Evolutionary conservation across 1,140 invertebrate species (phyloP).

Genomic region (Druon quercuslanigerum): DNA sequence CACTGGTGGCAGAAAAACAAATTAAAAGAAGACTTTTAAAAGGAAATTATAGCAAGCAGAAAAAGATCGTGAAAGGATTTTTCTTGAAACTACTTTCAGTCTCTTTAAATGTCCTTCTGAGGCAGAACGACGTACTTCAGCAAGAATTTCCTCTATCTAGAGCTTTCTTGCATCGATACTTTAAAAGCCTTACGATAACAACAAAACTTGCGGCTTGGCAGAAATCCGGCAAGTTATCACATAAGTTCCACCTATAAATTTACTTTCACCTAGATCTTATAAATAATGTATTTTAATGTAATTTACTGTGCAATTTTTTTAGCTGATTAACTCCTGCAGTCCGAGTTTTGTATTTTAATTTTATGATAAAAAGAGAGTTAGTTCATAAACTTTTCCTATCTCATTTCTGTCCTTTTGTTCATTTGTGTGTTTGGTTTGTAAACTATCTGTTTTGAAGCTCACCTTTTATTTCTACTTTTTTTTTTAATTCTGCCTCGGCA

Average conservation of each 20-base stretch:
- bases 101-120: conserved; percentile 11
- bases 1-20: no score
- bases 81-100: conserved; percentile 20
- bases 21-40: background rate
- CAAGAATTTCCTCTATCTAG: conserved; percentile 13
- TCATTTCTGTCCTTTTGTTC: background rate
- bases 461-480: background rate
- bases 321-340: background rate
- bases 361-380: background rate
- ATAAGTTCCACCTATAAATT: background rate
- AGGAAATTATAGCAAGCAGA: background rate
- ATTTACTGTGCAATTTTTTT: background rate
- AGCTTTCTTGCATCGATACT: conserved; percentile 10
- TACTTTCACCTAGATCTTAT: background rate
- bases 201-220: background rate
- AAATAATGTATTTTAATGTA: background rate
- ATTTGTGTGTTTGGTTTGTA: background rate
- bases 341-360: background rate
- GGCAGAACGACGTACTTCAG: background rate
- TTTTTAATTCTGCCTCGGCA: background rate
- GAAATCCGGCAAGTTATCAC: background rate
- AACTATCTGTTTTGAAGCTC: background rate
- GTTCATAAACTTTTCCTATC: background rate
- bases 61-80: conserved; percentile 8
- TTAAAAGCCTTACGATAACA: conserved; percentile 19